Conservation (phyloP, 23 tunicate species). For the Trididemnum clinides region DNA sequence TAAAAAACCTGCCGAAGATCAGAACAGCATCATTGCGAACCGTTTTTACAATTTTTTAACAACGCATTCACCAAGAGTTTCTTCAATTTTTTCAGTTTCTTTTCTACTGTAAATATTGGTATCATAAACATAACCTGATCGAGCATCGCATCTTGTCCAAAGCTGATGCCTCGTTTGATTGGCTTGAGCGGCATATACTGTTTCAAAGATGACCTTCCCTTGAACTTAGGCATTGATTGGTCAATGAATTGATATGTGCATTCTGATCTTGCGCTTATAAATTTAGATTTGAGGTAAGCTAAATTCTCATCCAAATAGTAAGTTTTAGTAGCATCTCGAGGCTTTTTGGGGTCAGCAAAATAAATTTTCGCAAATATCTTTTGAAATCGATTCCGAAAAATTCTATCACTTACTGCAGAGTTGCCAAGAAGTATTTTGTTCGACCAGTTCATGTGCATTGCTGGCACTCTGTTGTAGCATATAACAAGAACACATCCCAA, state of each 20-base stretch:
- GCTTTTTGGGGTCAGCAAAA: no score
- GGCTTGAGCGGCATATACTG: slow-evolving; percentile 12
- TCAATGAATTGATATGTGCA: slow-evolving; percentile 1
- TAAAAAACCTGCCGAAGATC: slow-evolving; percentile 13
- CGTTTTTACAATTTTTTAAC: not conserved
- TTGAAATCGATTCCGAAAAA: slow-evolving; percentile 5
- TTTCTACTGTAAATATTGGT: slow-evolving; percentile 1
- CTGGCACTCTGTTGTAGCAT: not conserved
- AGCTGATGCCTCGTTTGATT: slow-evolving; percentile 17
- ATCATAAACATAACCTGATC: not conserved
- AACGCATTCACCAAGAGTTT: no score
- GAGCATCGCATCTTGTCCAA: slow-evolving; percentile 12
- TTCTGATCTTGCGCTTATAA: not conserved
- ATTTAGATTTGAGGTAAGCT: not conserved
- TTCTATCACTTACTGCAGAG: not conserved
- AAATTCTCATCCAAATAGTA: no score
- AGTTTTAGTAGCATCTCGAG: no score
- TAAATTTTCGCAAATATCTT: not conserved
- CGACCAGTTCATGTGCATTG: not conserved
- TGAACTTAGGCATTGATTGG: slow-evolving; percentile 10
- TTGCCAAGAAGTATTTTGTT: not conserved
- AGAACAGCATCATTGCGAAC: not conserved
- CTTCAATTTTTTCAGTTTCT: slow-evolving; percentile 3
- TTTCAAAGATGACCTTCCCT: slow-evolving; percentile 12
- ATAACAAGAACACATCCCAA: no score